These are phyloP conservation scores for Scaptomyza caliginosa DNA, from an alignment of 2,888 invertebrate species.

Conservation along the genomic window DNA sequence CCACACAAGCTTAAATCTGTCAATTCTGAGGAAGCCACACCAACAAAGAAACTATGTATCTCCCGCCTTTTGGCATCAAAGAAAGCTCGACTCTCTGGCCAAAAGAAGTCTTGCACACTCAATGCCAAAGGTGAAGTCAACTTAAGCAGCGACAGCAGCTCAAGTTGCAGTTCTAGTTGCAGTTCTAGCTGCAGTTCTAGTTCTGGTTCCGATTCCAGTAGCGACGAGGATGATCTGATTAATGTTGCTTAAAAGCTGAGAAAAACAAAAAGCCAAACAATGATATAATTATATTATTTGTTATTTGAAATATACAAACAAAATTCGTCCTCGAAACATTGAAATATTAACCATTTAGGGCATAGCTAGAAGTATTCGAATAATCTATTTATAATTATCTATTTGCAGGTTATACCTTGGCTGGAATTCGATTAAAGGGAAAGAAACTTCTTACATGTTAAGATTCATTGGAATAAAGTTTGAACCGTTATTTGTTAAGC, in stretches of 20 bases:
- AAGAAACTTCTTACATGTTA: no score
- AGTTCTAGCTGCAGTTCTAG: not conserved
- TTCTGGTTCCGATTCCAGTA: not conserved
- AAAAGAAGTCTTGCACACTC: not conserved
- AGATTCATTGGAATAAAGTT: no score
- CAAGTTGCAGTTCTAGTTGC: no score
- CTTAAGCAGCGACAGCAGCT: not conserved
- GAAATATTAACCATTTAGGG: no score
- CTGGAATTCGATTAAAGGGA: no score
- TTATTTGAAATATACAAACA: not conserved
- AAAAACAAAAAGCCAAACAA: not conserved
- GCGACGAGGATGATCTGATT: not conserved
- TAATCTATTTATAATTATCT: no score
- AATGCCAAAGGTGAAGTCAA: not conserved
- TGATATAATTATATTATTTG: not conserved
- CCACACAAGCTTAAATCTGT: not conserved
- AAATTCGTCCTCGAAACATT: no score
- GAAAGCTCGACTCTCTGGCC: not conserved
- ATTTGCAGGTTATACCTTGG: no score
- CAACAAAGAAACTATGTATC: no score
- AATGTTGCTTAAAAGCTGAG: not conserved
- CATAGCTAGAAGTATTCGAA: no score
- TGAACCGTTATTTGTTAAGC: no score
- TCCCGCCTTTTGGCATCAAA: not conserved
- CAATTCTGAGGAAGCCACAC: no score